A percentile compares a stretch with the other conserved stretches of the same genome.
These are phyloP conservation scores for Oxyruncus cristatus DNA, from an alignment of 2,113 vertebrate genomes.

Conservation along the genomic window DNA sequence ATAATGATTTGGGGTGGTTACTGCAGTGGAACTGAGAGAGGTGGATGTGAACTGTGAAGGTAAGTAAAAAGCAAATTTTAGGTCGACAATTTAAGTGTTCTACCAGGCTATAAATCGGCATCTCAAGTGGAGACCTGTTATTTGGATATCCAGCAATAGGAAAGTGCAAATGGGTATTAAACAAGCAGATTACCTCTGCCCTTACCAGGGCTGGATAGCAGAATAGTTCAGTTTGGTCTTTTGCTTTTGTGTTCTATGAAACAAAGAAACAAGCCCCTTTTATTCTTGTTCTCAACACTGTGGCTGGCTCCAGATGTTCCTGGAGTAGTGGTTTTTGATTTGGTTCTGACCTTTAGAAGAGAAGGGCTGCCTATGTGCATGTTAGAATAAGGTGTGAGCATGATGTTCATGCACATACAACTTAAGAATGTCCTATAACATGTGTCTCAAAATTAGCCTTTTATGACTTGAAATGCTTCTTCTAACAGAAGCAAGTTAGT, in stretches of 20 bases:
- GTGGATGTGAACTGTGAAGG: neutral
- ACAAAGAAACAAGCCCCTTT: neutral
- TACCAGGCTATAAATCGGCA: neutral
- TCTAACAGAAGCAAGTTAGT: neutral
- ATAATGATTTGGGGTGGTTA: neutral
- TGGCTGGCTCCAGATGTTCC: neutral
- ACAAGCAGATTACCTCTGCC: neutral
- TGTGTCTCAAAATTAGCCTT: neutral
- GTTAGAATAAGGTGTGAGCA: neutral
- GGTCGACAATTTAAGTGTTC: neutral
- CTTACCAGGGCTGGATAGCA: neutral
- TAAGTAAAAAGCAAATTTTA: neutral
- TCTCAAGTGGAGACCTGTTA: neutral
- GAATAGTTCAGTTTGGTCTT: neutral
- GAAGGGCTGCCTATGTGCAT: neutral
- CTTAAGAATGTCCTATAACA: neutral
- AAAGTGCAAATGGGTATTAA: neutral
- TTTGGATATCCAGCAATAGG: neutral
- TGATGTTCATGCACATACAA: rapidly evolving
- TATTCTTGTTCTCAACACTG: neutral
- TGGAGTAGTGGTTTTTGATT: neutral
- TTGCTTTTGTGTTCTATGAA: neutral
- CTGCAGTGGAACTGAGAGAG: neutral
- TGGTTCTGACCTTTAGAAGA: neutral
- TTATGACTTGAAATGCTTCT: neutral